Evolutionary conservation across 1,140 invertebrate genomes (phyloP), one percentile per base, ranked within the genome.

Genomic region (Lanistes nyassanus): DNA sequence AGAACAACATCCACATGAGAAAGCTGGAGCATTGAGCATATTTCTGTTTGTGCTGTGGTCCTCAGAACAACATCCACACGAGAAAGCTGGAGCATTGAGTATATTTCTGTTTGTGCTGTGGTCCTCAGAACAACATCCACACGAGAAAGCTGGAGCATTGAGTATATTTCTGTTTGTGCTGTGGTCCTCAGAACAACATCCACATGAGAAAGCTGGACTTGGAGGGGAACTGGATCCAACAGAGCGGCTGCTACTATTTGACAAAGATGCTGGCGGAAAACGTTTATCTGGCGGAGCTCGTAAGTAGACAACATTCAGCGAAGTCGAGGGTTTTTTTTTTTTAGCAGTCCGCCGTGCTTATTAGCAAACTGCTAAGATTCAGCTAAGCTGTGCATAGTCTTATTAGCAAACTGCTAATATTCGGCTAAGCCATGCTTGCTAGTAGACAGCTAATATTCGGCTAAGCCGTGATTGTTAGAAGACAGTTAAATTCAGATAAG

Each of bases 201-300:
- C 76, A 69, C 9, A 82, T 87, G 21, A 80, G 83, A 56, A 77
- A 75, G 13, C 65, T 86, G 29, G 83, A 87, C 76, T 73, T 87
- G 29, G 84, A 85, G 68, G 86, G 83, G 5, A 87, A 87, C 78
- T 82, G 79, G 79, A 83, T 87, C 6, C 82, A 82, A 55, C 76
- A 76, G 13, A 79, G 77, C 26, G 85, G 87, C 26, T 77, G 79
- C 62, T 42, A 69, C 23, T 82, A 81, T 74, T 19, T 88, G 34
- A 74, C 82, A 0, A 76, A 81, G 13, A 85, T 86, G 82, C 47
- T 88, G 42, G 79, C 62, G 39, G 84, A 85, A 51, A 87, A 87
- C 73, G 70, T 82, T 19, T 86, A 82, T 53, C 76, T 88, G 23
- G 81, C 85, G 21, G 83, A 88, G 72, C 62, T 88, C 62, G 86